Evolutionary conservation across 1,140 invertebrate genomes (phyloP).

Genomic region (Drosophila nikananu): DNA sequence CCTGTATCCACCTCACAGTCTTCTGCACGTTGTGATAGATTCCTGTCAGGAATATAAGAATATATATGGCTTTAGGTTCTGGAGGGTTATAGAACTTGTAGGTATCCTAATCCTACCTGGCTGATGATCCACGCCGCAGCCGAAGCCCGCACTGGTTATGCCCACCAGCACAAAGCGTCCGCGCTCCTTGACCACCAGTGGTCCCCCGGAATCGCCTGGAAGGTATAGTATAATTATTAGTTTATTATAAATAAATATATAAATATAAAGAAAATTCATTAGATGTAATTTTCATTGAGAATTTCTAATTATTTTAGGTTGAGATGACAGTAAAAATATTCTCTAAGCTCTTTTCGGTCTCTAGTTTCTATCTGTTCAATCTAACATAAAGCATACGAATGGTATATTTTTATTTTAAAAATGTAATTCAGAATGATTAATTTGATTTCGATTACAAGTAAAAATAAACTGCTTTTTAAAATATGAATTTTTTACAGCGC

Average conservation of each 20-base stretch:
- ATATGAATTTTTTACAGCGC: too few relatives aligned
- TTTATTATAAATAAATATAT: too few relatives aligned
- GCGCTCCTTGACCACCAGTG: conserved; percentile 88
- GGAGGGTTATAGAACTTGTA: fast-evolving
- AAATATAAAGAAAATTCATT: neutral
- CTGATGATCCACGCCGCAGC: conserved; percentile 93
- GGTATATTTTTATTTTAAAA: neutral
- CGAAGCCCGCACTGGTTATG: conserved; percentile 94
- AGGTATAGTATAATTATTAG: too few relatives aligned
- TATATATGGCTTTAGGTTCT: too few relatives aligned
- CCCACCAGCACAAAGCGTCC: conserved; percentile 92
- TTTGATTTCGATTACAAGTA: too few relatives aligned
- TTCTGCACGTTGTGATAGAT: conserved; percentile 92
- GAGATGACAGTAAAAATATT: neutral
- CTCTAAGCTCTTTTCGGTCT: neutral
- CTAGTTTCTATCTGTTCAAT: neutral
- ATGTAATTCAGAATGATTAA: neutral
- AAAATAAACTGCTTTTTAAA: too few relatives aligned
- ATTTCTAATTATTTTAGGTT: neutral
- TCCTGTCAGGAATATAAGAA: too few relatives aligned
- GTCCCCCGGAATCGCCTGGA: conserved; percentile 93
- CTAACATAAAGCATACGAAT: neutral
- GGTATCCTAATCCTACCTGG: conserved; percentile 85
- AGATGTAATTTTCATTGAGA: neutral
- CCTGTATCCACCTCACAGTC: conserved; percentile 90